Evolutionary conservation across 2,888 invertebrate species (phyloP), one percentile per base, ranked within the genome.

Genomic region (Philopedon plagiatum): DNA sequence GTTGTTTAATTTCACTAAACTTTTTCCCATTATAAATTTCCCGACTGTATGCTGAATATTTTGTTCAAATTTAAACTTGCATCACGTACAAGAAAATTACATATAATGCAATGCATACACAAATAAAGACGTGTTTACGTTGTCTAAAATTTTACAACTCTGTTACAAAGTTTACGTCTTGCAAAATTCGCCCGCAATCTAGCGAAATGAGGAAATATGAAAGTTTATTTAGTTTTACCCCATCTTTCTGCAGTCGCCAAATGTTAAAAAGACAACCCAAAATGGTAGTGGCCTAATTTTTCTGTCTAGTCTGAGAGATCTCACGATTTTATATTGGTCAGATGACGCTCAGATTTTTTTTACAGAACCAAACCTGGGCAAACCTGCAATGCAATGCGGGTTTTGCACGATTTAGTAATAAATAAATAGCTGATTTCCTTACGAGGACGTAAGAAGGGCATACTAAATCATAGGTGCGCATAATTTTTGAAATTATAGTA

Each of bases 81-180:
- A 65, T 57, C 61, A 70, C 70, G 69, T 65, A 58, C 32, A 70
- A 61, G 64, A 69, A 68, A 73, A 69, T 69, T 69, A 62, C 73
- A 49, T 70, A 44, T 65, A 69, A 73, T 64, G 58, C 46, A 69
- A 64, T 68, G 73, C 73, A 69, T 64, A 60, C 63, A 60, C 58
- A 73, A 56, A 73, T 66, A 70, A 56, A 66, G 73, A 69, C 73
- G 69, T 64, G 73, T 73, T 69, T 73, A 69, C 65, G 72, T 58
- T 68, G 39, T 34, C 67, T 67, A 44, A 68, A 56, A 66, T 72
- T 72, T 65, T 64, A 64, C 71, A 61, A 56, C 46, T 49, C 41
- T 21, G 51, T 65, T 51, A 64, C 57, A 32, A 70, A 70, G 26
- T 70, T 71, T 57, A 51, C 74, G 77, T 76, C 76, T 73, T 37